Base-by-base conservation (phyloP, 2,888 invertebrate genomes). In the Pomacea canaliculata region DNA sequence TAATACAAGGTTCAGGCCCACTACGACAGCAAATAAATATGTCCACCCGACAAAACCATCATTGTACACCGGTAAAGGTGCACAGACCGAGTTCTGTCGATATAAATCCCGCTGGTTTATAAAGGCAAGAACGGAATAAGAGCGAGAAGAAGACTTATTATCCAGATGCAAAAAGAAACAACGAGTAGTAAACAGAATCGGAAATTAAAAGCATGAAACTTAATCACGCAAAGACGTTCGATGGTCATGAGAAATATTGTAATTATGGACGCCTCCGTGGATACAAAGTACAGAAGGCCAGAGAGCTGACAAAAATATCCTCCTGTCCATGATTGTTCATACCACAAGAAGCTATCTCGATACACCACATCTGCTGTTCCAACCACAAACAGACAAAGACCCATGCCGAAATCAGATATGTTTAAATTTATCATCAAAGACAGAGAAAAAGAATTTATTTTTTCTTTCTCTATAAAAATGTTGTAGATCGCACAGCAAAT, bases 171-270 rank as follows among this genome's bases (percentile, higher is more conserved):
- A 37, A 37, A 5, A 37, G 4, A 37, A 3, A 5, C 37, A 5
- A 5, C 37, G 5, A 1, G 37, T 37, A 37, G 37, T 5, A 37
- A 37, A 37, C 37, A 79, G 49, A 23, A 76, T 73, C 23, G 23
- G 23, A 23, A 23, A 23, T 77, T 92, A 70, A 94, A 88, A n/a
- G 94, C 93, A 23, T 23, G 23, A 79, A 93, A 91, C 19, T 93
- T 92, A 62, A 94, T 93, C 0, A 93, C 93, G 80, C 93, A 91
- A 82, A 93, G 92, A 18, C 94, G 92, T 86, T 94, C 94, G 90
- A 93, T 92, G 0, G 94, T 94, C 74, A 94, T 93, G 79, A 94
- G 83, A 0, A 93, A 92, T 16, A 94, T 90, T 70, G 93, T 92
- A 78, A 93, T 23, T 23, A 23, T 23, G 23, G 86, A 3, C 93